phyloP scores from a whole-genome alignment of 2,797 vertebrate species.

The Phoxinus dragarum region DNA sequence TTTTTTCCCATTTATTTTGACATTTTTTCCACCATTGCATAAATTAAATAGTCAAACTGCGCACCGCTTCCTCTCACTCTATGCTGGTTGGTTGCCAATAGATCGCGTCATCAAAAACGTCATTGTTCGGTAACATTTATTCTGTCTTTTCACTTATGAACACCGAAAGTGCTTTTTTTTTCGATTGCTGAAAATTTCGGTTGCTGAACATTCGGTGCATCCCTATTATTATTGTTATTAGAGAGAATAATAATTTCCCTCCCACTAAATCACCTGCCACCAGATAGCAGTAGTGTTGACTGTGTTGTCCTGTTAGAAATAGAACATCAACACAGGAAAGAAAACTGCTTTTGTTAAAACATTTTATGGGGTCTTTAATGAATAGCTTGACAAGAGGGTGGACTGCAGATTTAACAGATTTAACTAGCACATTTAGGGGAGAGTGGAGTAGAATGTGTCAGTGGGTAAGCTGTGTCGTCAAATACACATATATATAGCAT shows the following conservation, averaged over 20 bases:
- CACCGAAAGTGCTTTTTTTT: too few relatives aligned
- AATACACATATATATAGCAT: neutral
- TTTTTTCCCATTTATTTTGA: too few relatives aligned
- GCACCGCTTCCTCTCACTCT: too few relatives aligned
- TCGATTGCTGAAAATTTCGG: too few relatives aligned
- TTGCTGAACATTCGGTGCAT: too few relatives aligned
- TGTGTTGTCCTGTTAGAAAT: neutral
- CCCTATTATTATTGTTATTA: neutral
- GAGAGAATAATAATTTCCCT: neutral
- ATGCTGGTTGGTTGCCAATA: too few relatives aligned
- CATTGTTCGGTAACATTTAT: too few relatives aligned
- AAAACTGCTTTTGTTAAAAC: neutral
- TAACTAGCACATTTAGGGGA: neutral
- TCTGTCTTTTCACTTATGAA: too few relatives aligned
- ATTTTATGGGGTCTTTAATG: neutral
- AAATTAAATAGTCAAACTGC: too few relatives aligned
- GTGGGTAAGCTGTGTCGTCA: neutral
- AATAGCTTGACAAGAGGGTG: neutral
- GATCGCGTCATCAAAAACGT: too few relatives aligned
- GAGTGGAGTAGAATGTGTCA: neutral
- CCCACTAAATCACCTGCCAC: neutral
- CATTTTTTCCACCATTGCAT: too few relatives aligned
- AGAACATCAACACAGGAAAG: neutral
- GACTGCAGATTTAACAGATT: neutral
- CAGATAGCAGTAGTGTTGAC: neutral